These are phyloP conservation scores for Endomychus coccineus DNA, from an alignment of 2,888 invertebrate species.

Conservation along the genomic window DNA sequence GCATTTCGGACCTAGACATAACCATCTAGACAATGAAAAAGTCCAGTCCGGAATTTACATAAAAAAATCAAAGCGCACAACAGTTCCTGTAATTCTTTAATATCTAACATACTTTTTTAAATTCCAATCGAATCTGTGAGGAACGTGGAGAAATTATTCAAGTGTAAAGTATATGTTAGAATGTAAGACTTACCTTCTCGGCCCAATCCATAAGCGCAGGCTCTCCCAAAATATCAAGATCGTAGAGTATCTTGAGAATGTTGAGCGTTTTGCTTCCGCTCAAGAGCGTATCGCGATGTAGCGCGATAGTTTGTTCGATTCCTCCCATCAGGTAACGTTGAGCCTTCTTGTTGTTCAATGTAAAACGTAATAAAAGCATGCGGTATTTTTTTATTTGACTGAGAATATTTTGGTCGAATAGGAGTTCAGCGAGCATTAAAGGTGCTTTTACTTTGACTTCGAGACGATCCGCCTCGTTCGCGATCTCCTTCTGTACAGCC, in stretches of 20 bases:
- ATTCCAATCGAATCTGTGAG: no score
- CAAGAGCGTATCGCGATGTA: conserved; percentile 72
- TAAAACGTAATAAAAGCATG: conserved; percentile 71
- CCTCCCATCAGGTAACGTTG: conserved; percentile 92
- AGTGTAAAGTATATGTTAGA: no score
- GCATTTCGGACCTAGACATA: no score
- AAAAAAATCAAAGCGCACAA: no score
- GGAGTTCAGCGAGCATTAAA: conserved; percentile 85
- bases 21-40: no score
- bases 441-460: conserved; percentile 93
- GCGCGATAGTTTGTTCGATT: conserved; percentile 84
- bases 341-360: conserved; percentile 72
- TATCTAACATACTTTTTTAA: no score
- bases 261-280: conserved; percentile 62
- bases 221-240: conserved; percentile 91
- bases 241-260: conserved; percentile 71
- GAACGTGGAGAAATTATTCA: no score
- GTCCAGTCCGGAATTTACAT: no score
- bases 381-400: conserved; percentile 65
- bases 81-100: no score
- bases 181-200: conserved; percentile 59
- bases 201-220: conserved; percentile 93
- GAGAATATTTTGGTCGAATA: conserved; percentile 62
- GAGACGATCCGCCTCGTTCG: conserved; percentile 80
- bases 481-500: conserved; percentile 60